Base-by-base conservation (phyloP, 1,140 invertebrate genomes). In the Platyscapa corneri region DNA sequence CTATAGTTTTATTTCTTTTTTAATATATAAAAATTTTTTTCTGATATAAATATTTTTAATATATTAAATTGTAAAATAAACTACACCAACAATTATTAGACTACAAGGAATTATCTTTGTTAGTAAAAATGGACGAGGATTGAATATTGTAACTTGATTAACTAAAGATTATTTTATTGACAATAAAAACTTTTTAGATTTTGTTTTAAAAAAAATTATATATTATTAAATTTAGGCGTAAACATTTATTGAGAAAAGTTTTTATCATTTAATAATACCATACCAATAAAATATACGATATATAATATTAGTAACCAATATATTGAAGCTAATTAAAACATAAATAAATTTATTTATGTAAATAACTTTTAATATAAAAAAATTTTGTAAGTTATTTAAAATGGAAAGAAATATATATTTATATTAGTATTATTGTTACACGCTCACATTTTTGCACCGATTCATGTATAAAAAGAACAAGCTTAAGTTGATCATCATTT, bases 21-120 rank as follows among this genome's bases (percentile, higher is more conserved):
- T 85, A 60, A n/a, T n/a, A n/a, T n/a, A n/a, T n/a, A n/a, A n/a
- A n/a, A n/a, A n/a, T n/a, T n/a, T n/a, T n/a, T 87, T 88, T 83
- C 82, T 92, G 90, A 84, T 88, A 90, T 93, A n/a, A 90, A 87
- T 84, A 84, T 91, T 53, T 92, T 92, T 76, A 89, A 79, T 86
- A 89, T 91, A 56, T 60, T 93, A 60, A 53, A 88, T 83, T 64
- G 92, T 46, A 83, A 84, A 18, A 84, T 92, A 37, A 84, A 84
- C 92, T 91, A 80, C 88, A 91, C 87, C 87, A 86, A n/a, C 76
- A 88, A 67, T 65, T 72, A 20, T 90, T n/a, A 86, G 75, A n/a
- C 39, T 92, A 37, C 90, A 86, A 12, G 89, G 87, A 20, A 88
- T 39, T 32, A 83, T 91, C 39, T 65, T 89, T 88, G n/a, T 85